Base-by-base conservation (phyloP, 35 echinoderm and acorn worm genomes). In the Chiridota heheva region DNA sequence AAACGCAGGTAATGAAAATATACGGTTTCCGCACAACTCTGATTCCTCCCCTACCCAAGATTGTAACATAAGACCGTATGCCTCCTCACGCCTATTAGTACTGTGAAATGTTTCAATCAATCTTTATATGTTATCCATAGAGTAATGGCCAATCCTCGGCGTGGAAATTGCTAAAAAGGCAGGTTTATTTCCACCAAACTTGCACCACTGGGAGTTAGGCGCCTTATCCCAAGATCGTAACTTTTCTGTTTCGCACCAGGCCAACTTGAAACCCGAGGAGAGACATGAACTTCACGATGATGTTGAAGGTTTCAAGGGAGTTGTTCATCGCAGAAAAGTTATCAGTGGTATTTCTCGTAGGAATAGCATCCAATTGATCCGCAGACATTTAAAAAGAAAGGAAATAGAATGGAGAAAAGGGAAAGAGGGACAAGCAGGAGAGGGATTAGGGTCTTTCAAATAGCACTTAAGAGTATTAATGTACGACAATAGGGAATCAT, bases 371-470 rank as follows among this genome's bases (percentile, higher is more conserved):
- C 53, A 62, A 78, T 78, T 78, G 53, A 78, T 78, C 75, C 58
- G 47, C 53, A 42, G 75, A 62, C 75, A 78, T 42, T 49, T 78
- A 60, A n/a, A n/a, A n/a, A n/a, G n/a, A n/a, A n/a, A n/a, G n/a
- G n/a, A n/a, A n/a, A n/a, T 78, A 58, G 75, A 78, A 58, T 78
- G 75, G 51, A 39, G 51, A 61, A 78, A 37, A 61, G 44, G 29
- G 42, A 38, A 78, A 78, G 62, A 55, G 75, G 75, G 72, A 78
- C 75, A 42, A 60, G 75, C 62, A 42, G n/a, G 75, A 78, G 75
- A 62, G 42, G 75, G 75, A 78, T 78, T 78, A 78, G 75, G 75
- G 75, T 78, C 75, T 49, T 78, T 78, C 51, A 78, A 78, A 78
- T 78, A 58, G 34, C 75, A 78, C 75, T 78, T 78, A 78, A 58